Conservation (phyloP, 2,797 vertebrate species). For the Falco rusticolus region DNA sequence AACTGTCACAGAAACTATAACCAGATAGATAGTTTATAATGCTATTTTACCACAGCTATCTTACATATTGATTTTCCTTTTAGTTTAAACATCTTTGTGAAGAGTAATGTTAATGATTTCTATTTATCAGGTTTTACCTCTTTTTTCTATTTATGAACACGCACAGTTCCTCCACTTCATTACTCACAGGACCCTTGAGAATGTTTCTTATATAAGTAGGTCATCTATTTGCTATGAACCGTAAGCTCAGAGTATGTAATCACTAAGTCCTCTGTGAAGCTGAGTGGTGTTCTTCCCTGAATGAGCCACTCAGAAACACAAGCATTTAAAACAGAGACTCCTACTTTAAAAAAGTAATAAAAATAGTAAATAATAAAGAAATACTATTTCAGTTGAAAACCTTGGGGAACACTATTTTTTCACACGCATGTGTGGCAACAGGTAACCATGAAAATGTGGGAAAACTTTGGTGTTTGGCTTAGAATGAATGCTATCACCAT, state of each 20-base stretch:
- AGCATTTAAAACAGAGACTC: neutral
- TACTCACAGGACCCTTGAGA: neutral
- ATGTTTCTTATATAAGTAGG: neutral
- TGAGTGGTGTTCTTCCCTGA: neutral
- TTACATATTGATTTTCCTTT: neutral
- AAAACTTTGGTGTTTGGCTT: neutral
- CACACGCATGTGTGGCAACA: neutral
- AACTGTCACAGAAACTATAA: neutral
- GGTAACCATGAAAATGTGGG: neutral
- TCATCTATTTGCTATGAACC: constrained; percentile 8
- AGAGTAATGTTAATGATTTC: neutral
- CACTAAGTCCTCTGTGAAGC: neutral
- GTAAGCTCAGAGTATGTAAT: neutral
- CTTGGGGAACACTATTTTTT: neutral
- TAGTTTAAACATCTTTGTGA: neutral
- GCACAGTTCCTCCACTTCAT: neutral
- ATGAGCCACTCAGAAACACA: neutral
- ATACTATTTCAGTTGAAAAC: neutral
- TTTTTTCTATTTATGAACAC: constrained; percentile 4
- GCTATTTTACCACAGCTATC: neutral
- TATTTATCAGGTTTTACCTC: neutral
- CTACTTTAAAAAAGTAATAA: neutral
- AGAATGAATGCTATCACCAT: neutral
- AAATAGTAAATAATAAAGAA: neutral
- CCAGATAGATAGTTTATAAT: neutral